Conservation (phyloP, 2,797 vertebrate genomes). For the Borostomias antarcticus region DNA sequence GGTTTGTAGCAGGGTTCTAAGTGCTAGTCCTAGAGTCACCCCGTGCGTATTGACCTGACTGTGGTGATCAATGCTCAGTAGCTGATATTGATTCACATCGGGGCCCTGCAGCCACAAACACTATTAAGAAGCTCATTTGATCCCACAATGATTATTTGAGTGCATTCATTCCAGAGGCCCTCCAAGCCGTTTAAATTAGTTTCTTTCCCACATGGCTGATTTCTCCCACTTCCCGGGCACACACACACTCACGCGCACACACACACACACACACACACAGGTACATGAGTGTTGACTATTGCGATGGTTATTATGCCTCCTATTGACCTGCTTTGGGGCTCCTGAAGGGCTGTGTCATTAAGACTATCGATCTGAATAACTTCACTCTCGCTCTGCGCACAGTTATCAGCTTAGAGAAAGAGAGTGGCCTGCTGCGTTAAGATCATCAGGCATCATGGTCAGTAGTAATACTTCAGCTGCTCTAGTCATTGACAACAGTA, state of each 20-base stretch:
- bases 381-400: background rate
- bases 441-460: background rate
- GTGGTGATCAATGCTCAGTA: constrained; percentile 33
- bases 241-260: background rate
- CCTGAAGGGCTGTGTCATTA: background rate
- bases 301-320: background rate
- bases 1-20: background rate
- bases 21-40: background rate
- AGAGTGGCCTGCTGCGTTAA: background rate
- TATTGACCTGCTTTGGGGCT: background rate
- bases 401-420: background rate
- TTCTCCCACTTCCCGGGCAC: background rate
- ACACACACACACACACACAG: background rate
- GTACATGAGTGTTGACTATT: background rate
- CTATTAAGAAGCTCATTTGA: constrained; percentile 29
- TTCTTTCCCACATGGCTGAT: background rate
- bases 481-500: background rate
- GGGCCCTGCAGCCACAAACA: constrained; percentile 28
- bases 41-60: constrained; percentile 15
- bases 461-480: background rate
- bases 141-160: background rate
- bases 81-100: constrained; percentile 39
- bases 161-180: constrained; percentile 15
- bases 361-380: constrained; percentile 2
- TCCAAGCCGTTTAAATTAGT: background rate